Percentiles rank a stretch among this genome's conserved stretches.
Evolutionary conservation across 1,140 invertebrate genomes (phyloP).

Genomic region (Micrasema minimum): DNA sequence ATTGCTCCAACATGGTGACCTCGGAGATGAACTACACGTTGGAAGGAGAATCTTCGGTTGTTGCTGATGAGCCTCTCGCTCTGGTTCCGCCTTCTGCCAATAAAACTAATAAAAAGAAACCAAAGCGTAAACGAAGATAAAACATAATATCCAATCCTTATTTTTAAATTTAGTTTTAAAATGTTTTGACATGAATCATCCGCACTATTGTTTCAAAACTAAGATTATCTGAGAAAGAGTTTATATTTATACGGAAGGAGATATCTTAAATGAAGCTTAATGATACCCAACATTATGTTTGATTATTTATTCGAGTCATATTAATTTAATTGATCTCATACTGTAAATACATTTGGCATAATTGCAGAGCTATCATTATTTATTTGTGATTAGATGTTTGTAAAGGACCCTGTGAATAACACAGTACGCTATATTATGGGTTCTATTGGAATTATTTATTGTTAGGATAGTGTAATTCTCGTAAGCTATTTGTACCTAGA

Average conservation of each 20-base stretch:
- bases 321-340: conserved; percentile 32
- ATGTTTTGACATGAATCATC: too few species aligned
- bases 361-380: conserved; percentile 25
- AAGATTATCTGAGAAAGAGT: conserved; percentile 13
- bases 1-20: conserved; percentile 45
- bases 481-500: conserved; percentile 30
- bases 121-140: conserved; percentile 51
- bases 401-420: conserved; percentile 1
- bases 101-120: conserved; percentile 49
- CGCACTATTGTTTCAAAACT: conserved; percentile 15
- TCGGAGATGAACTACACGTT: not conserved
- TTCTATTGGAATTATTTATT: conserved; percentile 31
- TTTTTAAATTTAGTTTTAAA: not conserved
- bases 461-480: conserved; percentile 18
- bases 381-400: conserved; percentile 19
- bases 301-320: conserved; percentile 31
- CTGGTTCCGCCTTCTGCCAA: conserved; percentile 2
- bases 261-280: conserved; percentile 23
- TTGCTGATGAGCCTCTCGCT: conserved; percentile 15
- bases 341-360: conserved; percentile 27
- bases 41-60: conserved; percentile 28
- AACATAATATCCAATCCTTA: conserved; percentile 5
- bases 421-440: conserved; percentile 7
- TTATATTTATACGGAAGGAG: conserved; percentile 26
- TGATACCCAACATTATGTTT: conserved; percentile 11